Evolutionary conservation across 2,113 vertebrate genomes (phyloP), one percentile per base, ranked within the genome.

Genomic region (Oryzias curvinotus): DNA sequence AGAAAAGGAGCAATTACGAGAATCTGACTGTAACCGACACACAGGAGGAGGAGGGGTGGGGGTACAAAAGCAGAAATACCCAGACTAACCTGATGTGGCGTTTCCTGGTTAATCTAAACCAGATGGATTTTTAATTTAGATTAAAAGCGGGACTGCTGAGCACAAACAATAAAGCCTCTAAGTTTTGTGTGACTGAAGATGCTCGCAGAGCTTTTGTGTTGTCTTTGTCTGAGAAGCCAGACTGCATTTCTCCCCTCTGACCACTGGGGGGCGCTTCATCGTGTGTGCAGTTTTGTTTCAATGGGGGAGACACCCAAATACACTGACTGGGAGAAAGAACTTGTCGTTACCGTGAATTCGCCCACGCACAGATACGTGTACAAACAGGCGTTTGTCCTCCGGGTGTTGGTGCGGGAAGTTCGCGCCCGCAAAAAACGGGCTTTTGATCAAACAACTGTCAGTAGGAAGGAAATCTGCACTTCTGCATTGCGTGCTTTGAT

Each of bases 161-260:
- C 28, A 72, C 64, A 47, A 63, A 47, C 25, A 14, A 54, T 5
- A 43, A 60, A 52, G 45, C n/a, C 15, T 41, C 12, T 44, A 46
- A 1, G 7, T 36, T 19, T 48, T 47, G 5, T 18, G 19, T 17
- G 16, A 19, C 3, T 4, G 12, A 19, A 48, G 47, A 18, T 21
- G 47, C 47, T 4, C 19, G 47, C 47, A 48, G 47, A 48, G 47
- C 47, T 48, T 18, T 48, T 80, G 62, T 55, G 68, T 71, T 69
- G 68, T 67, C 73, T 87, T 90, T 86, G 79, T 87, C 73, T 83
- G 63, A 62, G 71, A 81, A 52, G 59, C 84, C 81, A 90, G 87
- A 88, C 87, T 85, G 87, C 56, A 60, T 78, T 82, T 85, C 81
- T 41, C 57, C 63, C 52, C 68, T 75, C 63, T 73, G 80, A 61